phyloP scores from a whole-genome alignment of 2,888 invertebrate species.

The Tupiocoris notatus region DNA sequence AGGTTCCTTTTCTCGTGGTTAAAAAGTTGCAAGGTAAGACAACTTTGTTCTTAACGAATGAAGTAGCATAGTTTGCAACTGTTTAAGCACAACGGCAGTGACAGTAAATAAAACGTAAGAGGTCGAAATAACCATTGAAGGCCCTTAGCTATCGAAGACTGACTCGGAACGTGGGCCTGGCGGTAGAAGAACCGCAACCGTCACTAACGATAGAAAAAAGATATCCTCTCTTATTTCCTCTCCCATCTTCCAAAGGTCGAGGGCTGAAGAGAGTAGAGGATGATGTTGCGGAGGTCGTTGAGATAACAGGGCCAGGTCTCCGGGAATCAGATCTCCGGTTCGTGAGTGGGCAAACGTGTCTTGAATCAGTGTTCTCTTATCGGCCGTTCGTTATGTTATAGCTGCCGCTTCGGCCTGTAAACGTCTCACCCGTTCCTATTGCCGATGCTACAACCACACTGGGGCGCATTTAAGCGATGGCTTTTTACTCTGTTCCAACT shows the following conservation, averaged over 20 bases:
- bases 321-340: neutral
- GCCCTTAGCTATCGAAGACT: neutral
- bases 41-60: too few relatives aligned
- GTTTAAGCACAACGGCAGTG: too few relatives aligned
- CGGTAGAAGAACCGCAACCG: neutral
- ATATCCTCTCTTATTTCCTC: neutral
- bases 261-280: neutral
- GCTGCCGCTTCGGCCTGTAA: neutral
- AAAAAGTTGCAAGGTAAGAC: too few relatives aligned
- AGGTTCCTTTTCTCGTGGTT: too few relatives aligned
- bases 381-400: neutral
- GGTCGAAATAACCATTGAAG: neutral
- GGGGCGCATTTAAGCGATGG: neutral
- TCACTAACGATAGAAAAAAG: neutral
- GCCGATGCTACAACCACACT: neutral
- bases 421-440: neutral
- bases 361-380: neutral
- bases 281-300: too few relatives aligned
- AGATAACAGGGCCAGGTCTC: neutral
- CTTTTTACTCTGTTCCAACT: neutral
- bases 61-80: too few relatives aligned
- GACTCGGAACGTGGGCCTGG: too few relatives aligned
- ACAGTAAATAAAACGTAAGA: neutral
- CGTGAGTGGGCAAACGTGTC: neutral
- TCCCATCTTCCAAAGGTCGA: neutral